Conservation (phyloP, 1,140 invertebrate species). For the Cardiocondyla obscurior region DNA sequence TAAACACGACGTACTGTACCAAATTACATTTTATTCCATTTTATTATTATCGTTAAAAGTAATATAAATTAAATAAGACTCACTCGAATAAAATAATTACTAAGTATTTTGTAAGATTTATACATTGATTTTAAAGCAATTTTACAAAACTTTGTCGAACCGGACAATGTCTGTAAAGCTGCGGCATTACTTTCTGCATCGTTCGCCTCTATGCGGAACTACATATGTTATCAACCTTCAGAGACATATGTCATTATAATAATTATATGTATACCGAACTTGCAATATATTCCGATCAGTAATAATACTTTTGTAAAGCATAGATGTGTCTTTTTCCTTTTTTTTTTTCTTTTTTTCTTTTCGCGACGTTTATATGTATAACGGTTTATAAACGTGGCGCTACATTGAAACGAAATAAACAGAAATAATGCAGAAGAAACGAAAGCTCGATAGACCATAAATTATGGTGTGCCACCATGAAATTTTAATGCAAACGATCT, state of each 20-base stretch:
- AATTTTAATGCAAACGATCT: not conserved
- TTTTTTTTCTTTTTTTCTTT: too few species aligned
- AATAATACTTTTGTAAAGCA: not conserved
- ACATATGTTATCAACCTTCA: too few species aligned
- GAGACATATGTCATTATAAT: not conserved
- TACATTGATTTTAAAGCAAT: not conserved
- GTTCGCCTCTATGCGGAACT: not conserved
- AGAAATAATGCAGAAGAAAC: not conserved
- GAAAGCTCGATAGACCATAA: not conserved
- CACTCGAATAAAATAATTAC: not conserved
- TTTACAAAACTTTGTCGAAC: not conserved
- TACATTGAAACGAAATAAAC: not conserved
- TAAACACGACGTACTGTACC: not conserved
- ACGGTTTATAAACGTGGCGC: not conserved
- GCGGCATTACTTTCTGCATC: not conserved
- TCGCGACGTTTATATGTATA: not conserved
- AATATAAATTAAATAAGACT: not conserved
- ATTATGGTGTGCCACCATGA: not conserved
- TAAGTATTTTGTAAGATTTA: not conserved
- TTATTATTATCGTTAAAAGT: not conserved
- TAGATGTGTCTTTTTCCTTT: not conserved
- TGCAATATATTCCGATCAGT: not conserved
- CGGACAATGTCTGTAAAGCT: not conserved
- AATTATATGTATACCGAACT: slow-evolving; percentile 6
- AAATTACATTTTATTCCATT: not conserved